phyloP scores from a whole-genome alignment of 1,140 invertebrate species.

The Pinna nobilis region DNA sequence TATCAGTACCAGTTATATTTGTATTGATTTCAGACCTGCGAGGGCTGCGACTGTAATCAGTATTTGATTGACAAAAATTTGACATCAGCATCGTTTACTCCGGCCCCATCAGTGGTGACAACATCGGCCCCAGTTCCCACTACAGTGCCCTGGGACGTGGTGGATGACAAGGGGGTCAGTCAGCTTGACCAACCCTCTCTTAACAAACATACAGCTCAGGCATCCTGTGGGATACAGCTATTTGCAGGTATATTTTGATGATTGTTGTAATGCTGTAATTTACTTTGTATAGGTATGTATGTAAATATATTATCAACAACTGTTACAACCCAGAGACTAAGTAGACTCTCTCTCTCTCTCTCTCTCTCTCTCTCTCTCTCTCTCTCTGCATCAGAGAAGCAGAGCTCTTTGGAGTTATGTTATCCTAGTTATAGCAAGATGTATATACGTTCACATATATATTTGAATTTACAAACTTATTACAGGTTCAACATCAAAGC shows the following conservation, averaged over 20 bases:
- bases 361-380: background rate
- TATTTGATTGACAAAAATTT: conserved; percentile 3
- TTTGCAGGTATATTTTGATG: conserved; percentile 26
- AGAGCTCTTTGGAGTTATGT: no score
- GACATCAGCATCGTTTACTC: background rate
- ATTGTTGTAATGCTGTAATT: background rate
- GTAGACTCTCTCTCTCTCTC: no score
- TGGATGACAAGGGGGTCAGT: background rate
- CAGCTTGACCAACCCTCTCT: background rate
- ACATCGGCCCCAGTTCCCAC: conserved; percentile 8
- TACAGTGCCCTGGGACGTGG: background rate
- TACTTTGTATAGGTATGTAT: background rate
- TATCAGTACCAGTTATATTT: background rate
- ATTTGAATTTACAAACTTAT: no score
- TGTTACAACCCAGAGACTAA: no score
- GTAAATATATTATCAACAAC: background rate
- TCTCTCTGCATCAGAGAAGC: background rate
- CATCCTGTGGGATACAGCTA: conserved; percentile 50
- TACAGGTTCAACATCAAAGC: conserved; percentile 17
- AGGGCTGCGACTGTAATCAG: background rate
- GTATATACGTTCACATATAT: no score
- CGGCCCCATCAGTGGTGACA: background rate
- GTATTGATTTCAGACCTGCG: conserved; percentile 1
- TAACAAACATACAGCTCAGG: background rate
- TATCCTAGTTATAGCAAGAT: no score